These are phyloP conservation scores for Neofelis nebulosa DNA, from an alignment of 2,113 vertebrate species.

Conservation along the genomic window DNA sequence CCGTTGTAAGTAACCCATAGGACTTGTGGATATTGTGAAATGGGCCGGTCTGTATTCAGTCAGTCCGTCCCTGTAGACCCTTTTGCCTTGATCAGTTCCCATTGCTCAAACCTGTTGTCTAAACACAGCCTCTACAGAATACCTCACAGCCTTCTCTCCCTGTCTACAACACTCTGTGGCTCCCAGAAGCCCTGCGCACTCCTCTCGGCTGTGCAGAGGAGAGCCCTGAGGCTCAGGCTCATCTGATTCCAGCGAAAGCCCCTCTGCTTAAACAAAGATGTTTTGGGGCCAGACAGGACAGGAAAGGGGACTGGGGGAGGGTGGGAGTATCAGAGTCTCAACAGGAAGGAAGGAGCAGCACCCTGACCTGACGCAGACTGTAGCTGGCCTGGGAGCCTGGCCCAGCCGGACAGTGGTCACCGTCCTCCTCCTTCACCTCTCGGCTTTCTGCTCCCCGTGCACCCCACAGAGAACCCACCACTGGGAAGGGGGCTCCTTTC, in stretches of 20 bases:
- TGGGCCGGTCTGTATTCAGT: not conserved
- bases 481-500: not conserved
- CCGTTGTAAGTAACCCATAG: not conserved
- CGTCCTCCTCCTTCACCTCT: accelerated
- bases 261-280: accelerated
- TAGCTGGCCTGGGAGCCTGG: not conserved
- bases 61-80: not conserved
- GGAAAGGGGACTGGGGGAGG: not conserved
- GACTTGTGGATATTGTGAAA: not conserved
- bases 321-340: no score
- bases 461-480: not conserved
- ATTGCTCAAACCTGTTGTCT: not conserved
- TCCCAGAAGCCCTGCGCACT: not conserved
- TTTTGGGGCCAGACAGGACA: accelerated
- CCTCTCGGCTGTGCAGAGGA: not conserved
- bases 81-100: not conserved
- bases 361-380: accelerated
- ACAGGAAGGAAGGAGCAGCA: not conserved
- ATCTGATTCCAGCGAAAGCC: not conserved
- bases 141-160: not conserved
- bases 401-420: not conserved
- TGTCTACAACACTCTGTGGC: not conserved
- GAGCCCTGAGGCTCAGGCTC: not conserved
- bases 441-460: not conserved
- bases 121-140: accelerated